phyloP scores from a whole-genome alignment of 2,797 vertebrate genomes.

The Diplodus puntazzo region DNA sequence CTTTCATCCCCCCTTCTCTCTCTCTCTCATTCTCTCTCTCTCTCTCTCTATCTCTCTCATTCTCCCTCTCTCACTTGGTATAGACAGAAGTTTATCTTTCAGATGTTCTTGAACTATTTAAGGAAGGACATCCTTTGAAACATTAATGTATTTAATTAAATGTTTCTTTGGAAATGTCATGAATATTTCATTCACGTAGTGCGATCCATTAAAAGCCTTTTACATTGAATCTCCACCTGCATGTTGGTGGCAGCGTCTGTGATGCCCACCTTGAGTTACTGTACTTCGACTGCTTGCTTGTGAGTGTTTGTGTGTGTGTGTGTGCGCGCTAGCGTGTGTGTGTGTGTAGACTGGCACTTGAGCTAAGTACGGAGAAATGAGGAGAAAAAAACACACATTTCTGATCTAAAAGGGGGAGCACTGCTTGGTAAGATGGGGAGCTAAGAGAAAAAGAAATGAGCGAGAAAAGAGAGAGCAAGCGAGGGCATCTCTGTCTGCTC shows the following conservation, averaged over 20 bases:
- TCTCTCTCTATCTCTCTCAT: slow-evolving; percentile 12
- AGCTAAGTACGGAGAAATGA: neutral
- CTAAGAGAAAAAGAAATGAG: slow-evolving; percentile 6
- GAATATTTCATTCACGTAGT: slow-evolving; percentile 71
- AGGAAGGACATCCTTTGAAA: slow-evolving; percentile 67
- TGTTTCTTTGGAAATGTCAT: slow-evolving; percentile 63
- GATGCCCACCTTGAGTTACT: slow-evolving; percentile 16
- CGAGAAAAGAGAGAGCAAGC: slow-evolving; percentile 2
- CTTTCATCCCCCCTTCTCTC: slow-evolving; percentile 12
- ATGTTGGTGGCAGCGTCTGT: slow-evolving; percentile 5
- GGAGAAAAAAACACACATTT: neutral
- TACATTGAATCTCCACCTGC: slow-evolving; percentile 42
- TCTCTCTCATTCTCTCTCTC: slow-evolving; percentile 17
- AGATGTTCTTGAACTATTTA: slow-evolving; percentile 70
- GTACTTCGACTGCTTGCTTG: slow-evolving; percentile 5
- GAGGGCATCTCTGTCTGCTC: slow-evolving; percentile 26
- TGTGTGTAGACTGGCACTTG: neutral
- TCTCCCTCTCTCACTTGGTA: slow-evolving; percentile 15
- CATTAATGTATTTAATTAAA: slow-evolving; percentile 78
- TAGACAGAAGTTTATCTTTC: slow-evolving; percentile 66
- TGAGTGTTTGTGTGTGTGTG: neutral
- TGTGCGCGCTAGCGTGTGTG: neutral
- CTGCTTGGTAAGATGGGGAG: neutral
- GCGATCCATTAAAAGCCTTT: slow-evolving; percentile 70
- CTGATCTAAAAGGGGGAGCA: slow-evolving; percentile 25